Conservation (phyloP, 2,888 invertebrate genomes). For the Drosophila basisetae region DNA sequence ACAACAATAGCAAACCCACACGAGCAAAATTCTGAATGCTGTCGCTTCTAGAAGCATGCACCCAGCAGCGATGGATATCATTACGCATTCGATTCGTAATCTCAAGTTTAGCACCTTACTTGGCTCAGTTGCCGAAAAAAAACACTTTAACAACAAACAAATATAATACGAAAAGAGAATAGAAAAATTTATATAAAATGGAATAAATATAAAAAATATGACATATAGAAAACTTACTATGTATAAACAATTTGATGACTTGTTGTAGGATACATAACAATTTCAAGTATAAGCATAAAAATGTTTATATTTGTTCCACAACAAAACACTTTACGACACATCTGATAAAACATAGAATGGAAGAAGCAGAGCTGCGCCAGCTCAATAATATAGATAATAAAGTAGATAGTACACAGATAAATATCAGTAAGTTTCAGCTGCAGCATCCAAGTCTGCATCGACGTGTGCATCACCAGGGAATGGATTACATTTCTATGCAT, state of each 20-base stretch:
- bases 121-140: background rate
- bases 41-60: constrained; percentile 13
- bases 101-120: background rate
- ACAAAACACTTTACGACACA: background rate
- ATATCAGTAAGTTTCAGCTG: background rate
- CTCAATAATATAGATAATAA: background rate
- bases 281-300: background rate
- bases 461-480: background rate
- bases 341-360: background rate
- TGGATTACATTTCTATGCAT: background rate
- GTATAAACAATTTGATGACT: background rate
- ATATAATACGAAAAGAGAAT: background rate
- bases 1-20: constrained; percentile 9
- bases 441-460: background rate
- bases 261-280: background rate
- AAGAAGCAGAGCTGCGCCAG: background rate
- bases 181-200: background rate
- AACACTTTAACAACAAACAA: too few relatives aligned
- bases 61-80: background rate
- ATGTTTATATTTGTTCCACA: background rate
- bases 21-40: constrained; percentile 3
- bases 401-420: background rate
- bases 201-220: background rate
- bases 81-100: background rate
- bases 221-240: background rate